Conservation (phyloP, 2,888 invertebrate species). For the Himalopsyche japonica region DNA sequence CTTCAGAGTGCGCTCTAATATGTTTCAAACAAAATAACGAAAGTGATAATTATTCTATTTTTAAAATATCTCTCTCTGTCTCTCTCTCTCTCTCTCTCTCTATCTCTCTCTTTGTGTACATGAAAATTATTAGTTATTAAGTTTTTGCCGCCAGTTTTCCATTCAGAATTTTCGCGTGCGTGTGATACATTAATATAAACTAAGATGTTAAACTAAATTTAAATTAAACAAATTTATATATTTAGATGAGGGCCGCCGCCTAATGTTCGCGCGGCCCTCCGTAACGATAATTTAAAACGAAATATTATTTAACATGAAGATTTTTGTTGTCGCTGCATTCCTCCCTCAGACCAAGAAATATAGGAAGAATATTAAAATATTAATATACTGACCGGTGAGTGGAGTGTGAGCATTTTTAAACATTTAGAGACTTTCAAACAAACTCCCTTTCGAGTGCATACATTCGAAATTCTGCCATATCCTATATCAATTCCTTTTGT, state of each 20-base stretch:
- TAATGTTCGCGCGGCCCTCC: neutral
- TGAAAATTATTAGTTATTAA: neutral
- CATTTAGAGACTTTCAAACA: neutral
- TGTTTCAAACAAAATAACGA: conserved; percentile 14
- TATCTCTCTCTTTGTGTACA: neutral
- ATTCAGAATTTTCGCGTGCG: conserved; percentile 38
- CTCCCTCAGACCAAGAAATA: conserved; percentile 62
- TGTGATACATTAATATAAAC: conserved; percentile 41
- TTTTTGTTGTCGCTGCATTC: conserved; percentile 63
- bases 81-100: conserved; percentile 1
- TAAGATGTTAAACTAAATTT: conserved; percentile 35
- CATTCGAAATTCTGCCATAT: too few species aligned
- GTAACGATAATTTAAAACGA: conserved; percentile 12
- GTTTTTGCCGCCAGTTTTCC: conserved; percentile 40
- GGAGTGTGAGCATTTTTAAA: conserved; percentile 45
- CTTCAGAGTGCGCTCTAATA: neutral
- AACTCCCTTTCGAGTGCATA: neutral
- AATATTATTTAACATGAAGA: conserved; percentile 31
- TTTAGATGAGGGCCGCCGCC: neutral
- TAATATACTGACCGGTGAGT: conserved; percentile 32
- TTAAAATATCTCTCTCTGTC: conserved; percentile 3
- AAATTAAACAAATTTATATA: conserved; percentile 30
- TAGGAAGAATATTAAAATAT: conserved; percentile 39
- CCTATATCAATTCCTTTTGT: too few species aligned
- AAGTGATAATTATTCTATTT: conserved; percentile 12